Conservation (phyloP, 92 coral and sea anemone genomes). For the Diadumene lineata region DNA sequence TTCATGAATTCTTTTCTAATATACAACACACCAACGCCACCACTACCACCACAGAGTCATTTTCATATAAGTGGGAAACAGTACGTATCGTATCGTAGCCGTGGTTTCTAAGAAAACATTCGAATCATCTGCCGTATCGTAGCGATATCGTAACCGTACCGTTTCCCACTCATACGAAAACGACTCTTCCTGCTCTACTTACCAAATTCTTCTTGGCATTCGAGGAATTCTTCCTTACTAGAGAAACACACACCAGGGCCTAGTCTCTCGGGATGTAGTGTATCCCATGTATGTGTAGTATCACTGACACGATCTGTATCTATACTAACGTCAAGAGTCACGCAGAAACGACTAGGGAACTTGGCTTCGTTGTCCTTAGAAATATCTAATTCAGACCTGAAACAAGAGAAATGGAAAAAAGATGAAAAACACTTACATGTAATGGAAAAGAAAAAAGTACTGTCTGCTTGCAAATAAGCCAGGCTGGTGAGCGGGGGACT, state of each 20-base stretch:
- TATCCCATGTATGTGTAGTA: slow-evolving; percentile 87
- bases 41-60: background rate
- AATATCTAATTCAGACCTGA: slow-evolving; percentile 89
- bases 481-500: too few species aligned
- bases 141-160: too few species aligned
- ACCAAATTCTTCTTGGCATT: slow-evolving; percentile 99
- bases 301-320: slow-evolving; percentile 73
- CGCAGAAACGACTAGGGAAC: slow-evolving; percentile 73
- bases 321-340: slow-evolving; percentile 74
- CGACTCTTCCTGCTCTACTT: slow-evolving; percentile 13
- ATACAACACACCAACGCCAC: background rate
- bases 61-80: too few species aligned
- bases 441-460: too few species aligned
- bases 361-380: slow-evolving; percentile 74
- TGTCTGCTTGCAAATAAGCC: too few species aligned
- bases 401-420: background rate
- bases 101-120: too few species aligned
- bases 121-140: too few species aligned
- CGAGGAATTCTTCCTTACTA: slow-evolving; percentile 87
- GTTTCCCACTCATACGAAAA: too few species aligned
- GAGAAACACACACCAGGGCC: slow-evolving; percentile 85
- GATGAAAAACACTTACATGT: too few species aligned
- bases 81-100: too few species aligned
- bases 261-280: slow-evolving; percentile 75
- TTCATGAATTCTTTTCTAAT: too few species aligned